Conservation (phyloP, 2,888 invertebrate species). For the Morinoia aosen region DNA sequence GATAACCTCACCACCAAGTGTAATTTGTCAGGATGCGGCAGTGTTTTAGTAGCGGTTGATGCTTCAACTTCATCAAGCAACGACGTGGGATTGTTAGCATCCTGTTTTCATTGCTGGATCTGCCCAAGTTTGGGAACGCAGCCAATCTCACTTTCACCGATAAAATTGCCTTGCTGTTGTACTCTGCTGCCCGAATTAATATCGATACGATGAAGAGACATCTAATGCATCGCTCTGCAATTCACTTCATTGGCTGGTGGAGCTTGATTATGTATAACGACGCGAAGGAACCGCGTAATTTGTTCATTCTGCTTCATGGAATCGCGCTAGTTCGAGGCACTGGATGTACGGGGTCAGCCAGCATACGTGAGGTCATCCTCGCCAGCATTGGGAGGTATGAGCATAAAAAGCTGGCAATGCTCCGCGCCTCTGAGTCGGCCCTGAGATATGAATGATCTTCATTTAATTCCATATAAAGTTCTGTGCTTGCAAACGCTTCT, state of each 20-base stretch:
- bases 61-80: background rate
- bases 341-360: slow-evolving; percentile 26
- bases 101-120: background rate
- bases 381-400: background rate
- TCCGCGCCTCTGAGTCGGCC: background rate
- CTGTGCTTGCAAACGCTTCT: background rate
- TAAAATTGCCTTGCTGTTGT: background rate
- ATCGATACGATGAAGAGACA: background rate
- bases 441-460: background rate
- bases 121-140: background rate
- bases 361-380: slow-evolving; percentile 31
- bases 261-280: slow-evolving; percentile 10
- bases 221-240: background rate
- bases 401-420: background rate
- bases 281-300: slow-evolving; percentile 14
- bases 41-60: background rate
- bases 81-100: background rate
- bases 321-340: background rate
- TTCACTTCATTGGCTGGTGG: slow-evolving; percentile 1
- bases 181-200: background rate
- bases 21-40: background rate
- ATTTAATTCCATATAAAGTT: background rate
- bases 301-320: background rate
- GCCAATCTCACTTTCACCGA: slow-evolving; percentile 21
- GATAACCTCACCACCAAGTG: background rate